Base-by-base conservation (phyloP, 2,113 vertebrate species). In the Platanista minor region DNA sequence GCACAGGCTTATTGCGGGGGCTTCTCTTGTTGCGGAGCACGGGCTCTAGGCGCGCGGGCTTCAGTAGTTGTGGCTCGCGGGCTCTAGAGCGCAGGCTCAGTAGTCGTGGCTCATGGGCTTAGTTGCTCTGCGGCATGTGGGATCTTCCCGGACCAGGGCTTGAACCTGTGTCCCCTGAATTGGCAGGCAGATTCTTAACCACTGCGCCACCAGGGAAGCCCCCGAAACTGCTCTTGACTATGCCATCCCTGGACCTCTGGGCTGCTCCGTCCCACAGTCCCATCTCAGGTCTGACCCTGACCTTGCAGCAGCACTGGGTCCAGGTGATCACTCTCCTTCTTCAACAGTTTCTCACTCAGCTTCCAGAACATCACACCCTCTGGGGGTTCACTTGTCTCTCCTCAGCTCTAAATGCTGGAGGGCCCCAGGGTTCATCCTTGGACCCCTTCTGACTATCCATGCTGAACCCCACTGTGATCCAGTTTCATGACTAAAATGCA, bases 361-460 rank as follows among this genome's bases (percentile, higher is more conserved):
- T 41, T 52, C 25, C 4, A 7, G 77, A 39, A 59, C 36, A 6
- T 62, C 43, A 54, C 20, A 9, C n/a, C n/a, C 69, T 39, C 54
- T 57, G 27, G 20, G 43, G 5, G 39, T n/a, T 54, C 77, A 21
- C 49, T 36, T 8, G 10, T 52, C 33, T 69, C 39, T n/a, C n/a
- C 69, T 77, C 36, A 23, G 23, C 18, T 49, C 69, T 8, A 43
- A 29, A 13, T 15, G n/a, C n/a, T 27, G 6, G 81, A 43, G 39
- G 66, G 57, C 61, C 29, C 17, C 80, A 33, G 57, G 23, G 49
- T 33, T 67, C 59, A 15, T 12, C 25, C 39, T 18, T 0, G 1
- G 12, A 36, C 6, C 18, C 9, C 18, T 29, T 8, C 8, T 0
- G 15, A 11, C 5, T 15, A 3, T 43, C 64, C 57, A 41, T 1